Base-by-base conservation (phyloP, 2,888 invertebrate species). In the Atethmia centrago region DNA sequence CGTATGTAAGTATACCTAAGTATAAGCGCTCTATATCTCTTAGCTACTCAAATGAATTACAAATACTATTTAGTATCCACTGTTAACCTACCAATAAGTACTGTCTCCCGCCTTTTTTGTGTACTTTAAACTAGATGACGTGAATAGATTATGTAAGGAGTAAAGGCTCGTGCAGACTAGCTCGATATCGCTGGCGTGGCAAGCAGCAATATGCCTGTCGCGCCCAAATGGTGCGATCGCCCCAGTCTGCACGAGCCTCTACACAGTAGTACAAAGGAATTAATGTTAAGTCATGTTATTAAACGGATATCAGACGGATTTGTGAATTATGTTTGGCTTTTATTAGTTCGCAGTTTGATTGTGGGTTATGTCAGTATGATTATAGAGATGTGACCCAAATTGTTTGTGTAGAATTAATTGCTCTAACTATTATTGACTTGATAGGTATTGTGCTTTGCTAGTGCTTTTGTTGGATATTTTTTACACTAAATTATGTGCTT, bases 51-150 rank as follows among this genome's bases (percentile, higher is more conserved):
- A 64, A 67, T 67, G 49, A 66, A 79, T 51, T 25, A 79, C 59
- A 70, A 79, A 79, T 59, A 67, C 56, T 25, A 62, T 12, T 62
- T 19, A 25, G 25, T 25, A 61, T n/a, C 51, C 51, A 79, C 56
- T n/a, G 40, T 47, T 63, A 28, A 63, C 36, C 28, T n/a, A 56
- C 74, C 56, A 67, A 61, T 79, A 74, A 16, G n/a, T 31, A 53
- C 19, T 55, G 55, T 58, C 40, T 25, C 71, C 79, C 84, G 80
- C 85, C 86, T 75, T 71, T 85, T 86, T 76, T 70, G 53, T 85
- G 85, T 86, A 66, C 51, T 45, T 36, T 19, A 76, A 86, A 82
- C 64, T 77, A 78, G 66, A 70, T 62, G 47, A 47, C 55, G 31
- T 62, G 28, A 45, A 62, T 62, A 45, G 7, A 28, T 80, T 80